A percentile compares a stretch with the other conserved stretches of the same genome.
phyloP scores from a whole-genome alignment of 2,888 invertebrate species.

The Andrena fulva region DNA sequence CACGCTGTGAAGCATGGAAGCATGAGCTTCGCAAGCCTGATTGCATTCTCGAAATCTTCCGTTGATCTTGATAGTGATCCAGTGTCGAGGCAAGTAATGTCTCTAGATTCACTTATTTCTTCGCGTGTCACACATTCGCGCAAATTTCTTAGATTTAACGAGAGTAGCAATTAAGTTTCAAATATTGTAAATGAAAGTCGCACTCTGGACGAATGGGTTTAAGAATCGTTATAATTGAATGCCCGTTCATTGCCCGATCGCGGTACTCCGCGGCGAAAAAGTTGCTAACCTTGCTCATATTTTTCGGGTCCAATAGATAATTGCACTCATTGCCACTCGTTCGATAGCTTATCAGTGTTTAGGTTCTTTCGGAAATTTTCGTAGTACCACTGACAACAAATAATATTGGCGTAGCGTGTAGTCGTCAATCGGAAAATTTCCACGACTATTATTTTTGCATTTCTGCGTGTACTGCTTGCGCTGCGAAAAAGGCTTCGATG shows the following conservation, averaged over 20 bases:
- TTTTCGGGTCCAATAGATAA: no score
- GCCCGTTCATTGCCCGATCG: slow-evolving; percentile 14
- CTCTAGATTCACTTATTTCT: background rate
- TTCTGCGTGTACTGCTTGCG: no score
- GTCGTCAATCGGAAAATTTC: no score
- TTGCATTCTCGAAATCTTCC: slow-evolving; percentile 28
- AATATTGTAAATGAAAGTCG: no score
- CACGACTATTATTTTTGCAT: no score
- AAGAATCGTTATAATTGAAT: background rate
- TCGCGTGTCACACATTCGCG: background rate
- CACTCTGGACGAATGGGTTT: background rate
- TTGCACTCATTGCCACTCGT: no score
- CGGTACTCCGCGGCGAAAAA: background rate
- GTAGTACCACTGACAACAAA: no score
- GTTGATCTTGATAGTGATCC: background rate
- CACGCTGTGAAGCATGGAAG: background rate
- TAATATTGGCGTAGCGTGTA: no score
- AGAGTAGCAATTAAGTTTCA: background rate
- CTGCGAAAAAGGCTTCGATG: no score
- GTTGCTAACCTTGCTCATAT: no score
- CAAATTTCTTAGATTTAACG: background rate
- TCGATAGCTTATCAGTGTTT: no score
- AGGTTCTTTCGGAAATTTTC: no score
- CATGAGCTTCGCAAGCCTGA: slow-evolving; percentile 3
- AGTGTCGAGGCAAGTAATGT: background rate